Evolutionary conservation across 2,113 vertebrate species (phyloP), one percentile per base, ranked within the genome.

Genomic region (Nansenia antarctica): DNA sequence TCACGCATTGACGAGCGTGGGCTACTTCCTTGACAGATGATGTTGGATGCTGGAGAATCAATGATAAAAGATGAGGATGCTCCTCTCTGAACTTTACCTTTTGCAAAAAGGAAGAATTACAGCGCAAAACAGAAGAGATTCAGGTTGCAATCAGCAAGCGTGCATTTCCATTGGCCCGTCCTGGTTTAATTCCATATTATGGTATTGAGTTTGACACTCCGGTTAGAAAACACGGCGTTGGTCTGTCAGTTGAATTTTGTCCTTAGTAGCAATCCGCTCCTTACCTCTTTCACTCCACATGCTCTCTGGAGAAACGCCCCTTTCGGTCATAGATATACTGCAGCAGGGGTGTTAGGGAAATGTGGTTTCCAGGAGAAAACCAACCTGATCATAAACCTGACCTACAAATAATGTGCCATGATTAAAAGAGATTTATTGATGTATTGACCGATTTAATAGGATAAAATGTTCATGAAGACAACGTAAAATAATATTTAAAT

Each of bases 281-380:
- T 88, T 78, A 84, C 88, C 87, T 86, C 90, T 88, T 93, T 88
- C 91, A 92, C 89, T 93, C 88, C 91, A 92, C 91, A 91, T 87
- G 92, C 82, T 86, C 86, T 76, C 63, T 5, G 64, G 30, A 70
- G 86, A 76, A 79, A 88, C 90, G 90, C 90, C 90, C 85, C 78
- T 82, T 84, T 73, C 47, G n/a, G 58, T 53, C 37, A 64, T 75
- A 83, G 79, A 84, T 87, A 88, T 87, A 89, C 52, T 15, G 67
- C 72, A 3, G 71, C 69, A 15, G 1, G 26, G 88, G 45, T 9
- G 9, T 32, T 70, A 90, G 92, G 92, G 91, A 86, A 91, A 84
- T 89, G 90, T 42, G 62, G 90, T 91, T 77, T 78, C 63, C 47
- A 60, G 15, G 2, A 7, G 3, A 26, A 30, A 49, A 47, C n/a